Base-by-base conservation (phyloP, 2,797 vertebrate genomes). In the Craterocephalus amniculus region DNA sequence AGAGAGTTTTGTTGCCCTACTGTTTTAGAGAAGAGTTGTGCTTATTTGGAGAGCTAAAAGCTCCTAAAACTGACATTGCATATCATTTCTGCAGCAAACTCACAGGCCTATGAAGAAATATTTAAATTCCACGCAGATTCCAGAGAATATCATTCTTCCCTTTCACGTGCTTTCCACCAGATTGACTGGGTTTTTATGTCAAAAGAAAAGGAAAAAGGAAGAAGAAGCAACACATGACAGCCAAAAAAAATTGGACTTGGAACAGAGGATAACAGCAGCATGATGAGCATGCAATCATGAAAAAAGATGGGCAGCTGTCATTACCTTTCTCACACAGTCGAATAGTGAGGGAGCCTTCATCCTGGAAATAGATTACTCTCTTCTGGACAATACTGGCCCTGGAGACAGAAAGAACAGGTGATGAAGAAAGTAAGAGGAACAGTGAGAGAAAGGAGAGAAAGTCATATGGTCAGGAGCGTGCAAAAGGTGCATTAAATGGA, bases 361-460 rank as follows among this genome's bases (percentile, higher is more conserved):
- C 96, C 89, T 97, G 97, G 92, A 98, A 98, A 92, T 96, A 98
- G 90, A 97, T 97, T n/a, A 99, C 93, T 83, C 94, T 96, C 81
- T 97, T 98, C 94, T 99, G 97, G 76, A 98, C 96, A 43, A 99
- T 97, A 68, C 97, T 99, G 72, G 97, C 97, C 89, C 97, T 99
- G 85, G n/a, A 80, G 73, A 81, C 43, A 63, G 40, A 77, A 35
- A 54, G 5, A 68, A n/a, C 40, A 31, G 34, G 43, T 4, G 22
- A 56, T 31, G 54, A 70, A 34, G 35, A 34, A 51, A 54, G 18
- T n/a, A 54, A 9, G 54, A 10, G 31, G 9, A 29, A 27, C 34
- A 60, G 49, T 8, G 6, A 32, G 58, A 59, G 20, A 67, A 48
- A 1, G 0, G n/a, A 66, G 16, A 61, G 29, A 60, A 71, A 61